Evolutionary conservation across 2,888 invertebrate species (phyloP).

Genomic region (Dicycla oo): DNA sequence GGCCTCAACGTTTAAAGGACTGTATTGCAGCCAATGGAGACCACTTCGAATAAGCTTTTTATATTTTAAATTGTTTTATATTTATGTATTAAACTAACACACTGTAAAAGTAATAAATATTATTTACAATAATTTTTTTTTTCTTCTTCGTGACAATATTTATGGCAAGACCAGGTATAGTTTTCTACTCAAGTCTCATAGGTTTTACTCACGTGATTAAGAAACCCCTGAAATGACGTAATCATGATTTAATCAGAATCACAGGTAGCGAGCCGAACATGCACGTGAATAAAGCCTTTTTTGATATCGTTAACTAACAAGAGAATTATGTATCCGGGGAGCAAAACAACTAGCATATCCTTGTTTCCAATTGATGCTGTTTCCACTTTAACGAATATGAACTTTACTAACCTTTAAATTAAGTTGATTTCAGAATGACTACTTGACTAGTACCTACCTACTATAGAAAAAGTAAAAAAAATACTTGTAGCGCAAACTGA

Average conservation of each 20-base stretch:
- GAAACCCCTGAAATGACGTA: constrained; percentile 4
- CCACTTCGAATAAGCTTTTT: too few species aligned
- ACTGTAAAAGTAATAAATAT: too few species aligned
- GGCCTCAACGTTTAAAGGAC: too few species aligned
- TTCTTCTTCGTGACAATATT: too few species aligned
- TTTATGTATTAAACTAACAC: too few species aligned
- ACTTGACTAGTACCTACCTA: too few species aligned
- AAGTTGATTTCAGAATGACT: background rate
- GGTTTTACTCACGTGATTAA: background rate
- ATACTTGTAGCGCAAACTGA: background rate
- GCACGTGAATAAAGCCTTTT: background rate
- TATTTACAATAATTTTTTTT: too few species aligned
- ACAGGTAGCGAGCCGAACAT: background rate
- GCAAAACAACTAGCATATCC: background rate
- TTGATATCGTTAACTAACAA: background rate
- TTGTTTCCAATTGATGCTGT: too few species aligned
- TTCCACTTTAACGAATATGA: background rate
- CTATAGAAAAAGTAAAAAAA: background rate
- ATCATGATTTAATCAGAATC: background rate
- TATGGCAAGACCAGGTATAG: too few species aligned
- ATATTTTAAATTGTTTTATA: too few species aligned
- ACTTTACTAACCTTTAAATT: background rate
- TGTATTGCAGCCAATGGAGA: too few species aligned
- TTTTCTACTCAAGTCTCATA: background rate
- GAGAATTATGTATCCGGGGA: too few species aligned